Conservation (phyloP, 1,140 invertebrate genomes). For the Hypsibius dujardini region DNA sequence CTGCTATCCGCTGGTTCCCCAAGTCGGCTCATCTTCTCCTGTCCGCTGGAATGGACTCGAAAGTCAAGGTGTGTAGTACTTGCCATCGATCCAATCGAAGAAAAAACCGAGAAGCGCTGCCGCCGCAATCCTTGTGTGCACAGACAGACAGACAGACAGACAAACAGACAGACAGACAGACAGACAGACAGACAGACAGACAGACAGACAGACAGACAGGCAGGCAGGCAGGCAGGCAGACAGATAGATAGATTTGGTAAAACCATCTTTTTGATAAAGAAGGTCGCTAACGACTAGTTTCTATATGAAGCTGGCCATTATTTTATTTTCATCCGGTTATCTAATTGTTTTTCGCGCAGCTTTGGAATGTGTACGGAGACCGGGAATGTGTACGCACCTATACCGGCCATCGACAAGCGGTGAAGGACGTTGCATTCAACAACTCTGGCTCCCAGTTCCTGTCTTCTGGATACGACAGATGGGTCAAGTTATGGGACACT, state of each 20-base stretch:
- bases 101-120: too few relatives aligned
- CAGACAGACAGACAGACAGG: too few relatives aligned
- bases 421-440: slow-evolving; percentile 88
- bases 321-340: neutral
- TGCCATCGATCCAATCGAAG: slow-evolving; percentile 19
- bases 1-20: slow-evolving; percentile 87
- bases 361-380: slow-evolving; percentile 97
- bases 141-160: too few relatives aligned
- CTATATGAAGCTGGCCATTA: neutral
- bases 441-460: slow-evolving; percentile 79
- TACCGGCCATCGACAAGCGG: slow-evolving; percentile 85
- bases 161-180: too few relatives aligned
- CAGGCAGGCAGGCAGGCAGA: too few relatives aligned
- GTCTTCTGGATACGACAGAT: slow-evolving; percentile 66
- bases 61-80: slow-evolving; percentile 55
- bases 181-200: too few relatives aligned
- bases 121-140: too few relatives aligned
- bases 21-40: slow-evolving; percentile 78
- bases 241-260: too few relatives aligned
- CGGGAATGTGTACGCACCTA: slow-evolving; percentile 85
- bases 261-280: too few relatives aligned
- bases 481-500: slow-evolving; percentile 96
- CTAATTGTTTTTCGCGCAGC: slow-evolving; percentile 38
- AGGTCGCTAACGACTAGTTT: too few relatives aligned
- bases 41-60: slow-evolving; percentile 87